phyloP scores from a whole-genome alignment of 2,113 vertebrate genomes.

The Zootoca vivipara region DNA sequence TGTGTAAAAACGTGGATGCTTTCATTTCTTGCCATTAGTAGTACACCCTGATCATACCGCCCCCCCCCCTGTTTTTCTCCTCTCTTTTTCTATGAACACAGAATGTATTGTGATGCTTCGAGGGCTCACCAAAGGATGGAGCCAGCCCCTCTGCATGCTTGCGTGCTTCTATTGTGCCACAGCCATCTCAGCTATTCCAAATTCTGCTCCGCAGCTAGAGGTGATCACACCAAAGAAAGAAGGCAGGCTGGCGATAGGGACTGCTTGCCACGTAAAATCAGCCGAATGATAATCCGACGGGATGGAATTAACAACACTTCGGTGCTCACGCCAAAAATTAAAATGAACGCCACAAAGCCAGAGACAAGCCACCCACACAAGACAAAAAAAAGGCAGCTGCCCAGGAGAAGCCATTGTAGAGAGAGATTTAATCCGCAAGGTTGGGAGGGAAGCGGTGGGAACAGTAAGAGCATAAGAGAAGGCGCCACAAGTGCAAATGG shows the following conservation, averaged over 20 bases:
- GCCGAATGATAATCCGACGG: background rate
- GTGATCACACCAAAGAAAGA: background rate
- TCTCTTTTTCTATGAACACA: background rate
- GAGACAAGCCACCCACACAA: conserved; percentile 15
- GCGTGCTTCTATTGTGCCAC: background rate
- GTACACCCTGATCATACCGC: background rate
- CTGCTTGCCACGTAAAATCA: background rate
- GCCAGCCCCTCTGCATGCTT: fast-evolving
- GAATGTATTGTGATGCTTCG: background rate
- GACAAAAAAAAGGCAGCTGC: conserved; percentile 19
- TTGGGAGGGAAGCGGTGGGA: background rate
- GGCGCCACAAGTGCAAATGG: conserved; percentile 42
- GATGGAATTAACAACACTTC: background rate
- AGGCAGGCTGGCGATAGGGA: background rate
- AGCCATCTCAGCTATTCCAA: fast-evolving
- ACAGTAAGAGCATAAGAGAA: background rate
- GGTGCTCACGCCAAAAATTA: background rate
- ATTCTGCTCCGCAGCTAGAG: background rate
- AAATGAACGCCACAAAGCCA: background rate
- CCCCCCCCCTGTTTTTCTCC: background rate
- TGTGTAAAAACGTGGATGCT: background rate
- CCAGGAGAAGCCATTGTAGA: background rate
- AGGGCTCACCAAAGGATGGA: conserved; percentile 21
- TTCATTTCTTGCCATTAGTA: background rate
- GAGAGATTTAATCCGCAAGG: conserved; percentile 32